Percentiles rank a stretch among this genome's conserved stretches.
These are phyloP conservation scores for Eulemur rufifrons DNA, from an alignment of 2,113 vertebrate species.

Conservation along the genomic window DNA sequence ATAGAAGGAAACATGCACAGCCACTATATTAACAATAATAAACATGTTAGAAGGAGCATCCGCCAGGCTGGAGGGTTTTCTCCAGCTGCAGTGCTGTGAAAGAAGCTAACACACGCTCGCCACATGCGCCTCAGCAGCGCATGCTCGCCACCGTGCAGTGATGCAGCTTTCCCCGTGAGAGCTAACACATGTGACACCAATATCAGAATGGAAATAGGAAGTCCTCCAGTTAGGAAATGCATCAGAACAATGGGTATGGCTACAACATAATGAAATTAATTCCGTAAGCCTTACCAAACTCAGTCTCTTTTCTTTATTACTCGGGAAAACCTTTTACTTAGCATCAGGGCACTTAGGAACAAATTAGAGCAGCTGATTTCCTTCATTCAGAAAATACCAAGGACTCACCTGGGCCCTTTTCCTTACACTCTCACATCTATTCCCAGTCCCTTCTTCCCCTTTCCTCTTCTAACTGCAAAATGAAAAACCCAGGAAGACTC, in stretches of 20 bases:
- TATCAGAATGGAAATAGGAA: accelerated
- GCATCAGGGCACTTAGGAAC: not conserved
- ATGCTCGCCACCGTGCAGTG: accelerated
- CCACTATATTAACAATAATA: not conserved
- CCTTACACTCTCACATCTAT: accelerated
- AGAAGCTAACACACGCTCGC: accelerated
- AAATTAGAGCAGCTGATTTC: accelerated
- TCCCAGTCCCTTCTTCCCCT: not conserved
- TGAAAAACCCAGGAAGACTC: not conserved
- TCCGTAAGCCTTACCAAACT: not conserved
- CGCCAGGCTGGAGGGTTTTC: accelerated
- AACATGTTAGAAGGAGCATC: not conserved
- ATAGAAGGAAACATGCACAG: not conserved
- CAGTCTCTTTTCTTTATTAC: not conserved
- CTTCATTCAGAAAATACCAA: not conserved
- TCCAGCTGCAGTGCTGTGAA: accelerated
- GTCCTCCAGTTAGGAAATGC: not conserved
- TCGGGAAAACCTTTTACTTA: accelerated
- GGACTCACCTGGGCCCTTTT: not conserved
- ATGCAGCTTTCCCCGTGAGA: accelerated
- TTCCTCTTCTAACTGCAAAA: not conserved
- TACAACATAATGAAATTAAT: accelerated
- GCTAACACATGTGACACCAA: not conserved
- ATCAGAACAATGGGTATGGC: accelerated
- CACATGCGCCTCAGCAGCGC: accelerated